These are phyloP conservation scores for Arenaria interpres DNA, from an alignment of 2,113 vertebrate species.

Conservation along the genomic window DNA sequence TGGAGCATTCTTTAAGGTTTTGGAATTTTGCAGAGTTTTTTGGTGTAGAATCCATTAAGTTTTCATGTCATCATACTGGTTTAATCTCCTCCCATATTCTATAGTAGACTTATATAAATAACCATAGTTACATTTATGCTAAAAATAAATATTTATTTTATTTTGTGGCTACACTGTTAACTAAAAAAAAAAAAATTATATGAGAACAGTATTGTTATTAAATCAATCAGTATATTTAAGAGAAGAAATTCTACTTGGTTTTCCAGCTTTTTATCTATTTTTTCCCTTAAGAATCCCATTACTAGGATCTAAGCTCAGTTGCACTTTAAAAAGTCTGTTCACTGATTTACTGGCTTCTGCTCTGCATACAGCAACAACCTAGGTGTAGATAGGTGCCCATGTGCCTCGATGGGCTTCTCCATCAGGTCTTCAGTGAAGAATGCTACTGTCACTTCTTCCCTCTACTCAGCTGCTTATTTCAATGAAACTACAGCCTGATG, in stretches of 20 bases:
- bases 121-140: neutral
- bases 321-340: neutral
- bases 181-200: neutral
- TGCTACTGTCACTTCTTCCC: neutral
- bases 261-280: neutral
- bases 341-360: neutral
- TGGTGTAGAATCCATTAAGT: neutral
- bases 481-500: neutral
- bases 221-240: neutral
- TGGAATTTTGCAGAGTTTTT: neutral
- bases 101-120: neutral
- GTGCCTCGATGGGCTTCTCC: neutral
- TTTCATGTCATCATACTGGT: neutral
- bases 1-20: neutral
- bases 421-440: neutral
- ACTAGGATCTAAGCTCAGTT: neutral
- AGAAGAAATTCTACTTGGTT: neutral
- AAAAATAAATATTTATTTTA: neutral
- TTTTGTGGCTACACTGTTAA: neutral
- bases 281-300: neutral
- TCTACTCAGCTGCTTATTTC: neutral
- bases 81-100: neutral
- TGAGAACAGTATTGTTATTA: neutral
- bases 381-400: neutral
- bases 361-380: neutral